Base-by-base conservation (phyloP, 92 coral and sea anemone species). In the Nematostella vectensis region DNA sequence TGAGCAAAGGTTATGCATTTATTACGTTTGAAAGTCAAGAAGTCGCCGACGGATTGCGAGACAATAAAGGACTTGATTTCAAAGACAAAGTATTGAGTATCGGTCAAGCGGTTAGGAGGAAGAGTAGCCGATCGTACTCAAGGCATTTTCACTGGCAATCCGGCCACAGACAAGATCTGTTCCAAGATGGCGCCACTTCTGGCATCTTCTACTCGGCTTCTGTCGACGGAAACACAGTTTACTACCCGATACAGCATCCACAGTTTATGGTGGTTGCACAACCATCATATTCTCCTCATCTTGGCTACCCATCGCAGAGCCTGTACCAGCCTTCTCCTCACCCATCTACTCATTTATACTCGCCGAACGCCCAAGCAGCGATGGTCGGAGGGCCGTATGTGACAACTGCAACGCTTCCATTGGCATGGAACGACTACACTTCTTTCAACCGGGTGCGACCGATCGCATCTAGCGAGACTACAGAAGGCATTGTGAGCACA, bases 1-100 rank as follows among this genome's bases (percentile, higher is more conserved):
- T 83, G 52, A 88, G 96, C 74, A 93, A 87, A 58, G 95, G 95
- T 11, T 93, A 93, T 36, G 99, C 93, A 45, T 93, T 93, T 67
- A 88, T 93, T 31, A 93, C 99, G 19, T 93, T 93, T 76, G 99
- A 93, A 40, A 81, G 88, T 23, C 89, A 93, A 72, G 96, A 93
- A 29, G 85, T 62, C 39, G 96, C 85, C 40, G 96, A 93, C 27
- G 68, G 66, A 26, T 76, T 79, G 44, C 85, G 83, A 22, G 88
- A 86, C 39, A 82, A 93, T 31, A 85, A 85, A 36, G 70, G 62
- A 57, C 60, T 93, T 8, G 87, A 82, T 71, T 93, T 93, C 66
- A 77, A 76, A 58, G 99, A 88, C 8, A 93, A 87, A 61, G 79
- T 74, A 67, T 59, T 93, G 62, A 77, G 82, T 53, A 75, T 93